Base-by-base conservation (phyloP, 2,888 invertebrate species). In the Danaus chrysippus region DNA sequence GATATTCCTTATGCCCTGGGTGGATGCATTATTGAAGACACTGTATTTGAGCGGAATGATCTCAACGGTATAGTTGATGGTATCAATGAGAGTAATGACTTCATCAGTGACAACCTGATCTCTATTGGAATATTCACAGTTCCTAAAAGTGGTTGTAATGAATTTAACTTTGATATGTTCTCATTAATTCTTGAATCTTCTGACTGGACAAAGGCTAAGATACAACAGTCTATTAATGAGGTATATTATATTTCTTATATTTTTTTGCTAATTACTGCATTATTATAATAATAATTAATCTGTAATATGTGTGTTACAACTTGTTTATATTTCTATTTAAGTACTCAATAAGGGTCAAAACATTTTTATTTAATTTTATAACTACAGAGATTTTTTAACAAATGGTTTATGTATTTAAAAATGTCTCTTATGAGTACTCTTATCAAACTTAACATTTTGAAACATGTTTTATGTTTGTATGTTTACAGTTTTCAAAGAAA, bases 11-110 rank as follows among this genome's bases (percentile, higher is more conserved):
- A 83, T 72, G 91, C 91, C 5, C 73, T 91, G 49, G 91, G 87
- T 15, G 91, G 91, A 10, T 91, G 91, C 70, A 81, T 88, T 13
- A 81, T 91, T 12, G 87, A 90, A 64, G 91, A 87, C 63, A 82
- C 84, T 44, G 74, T 84, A 43, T 74, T 71, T 58, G 76, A 80
- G 42, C 67, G 73, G 19, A 73, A 65, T 65, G 82, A 89, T 63
- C 73, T 88, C 46, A 72, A 74, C 34, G 68, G 71, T 5, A 73
- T 87, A 44, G 75, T 88, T n/a, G 73, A 81, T 1, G 71, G 73
- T 11, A 66, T 80, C 0, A 85, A 85, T 65, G 71, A 75, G 42
- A 73, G 72, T 49, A 74, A 74, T 55, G 79, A 81, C 9, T 82
- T 76, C 67, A 73, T 84, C 8, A 84, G 82, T 68, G 84, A 85